A percentile compares a stretch with the other conserved stretches of the same genome.
These are phyloP conservation scores for Ricordea florida DNA, from an alignment of 92 coral and sea anemone species.

Conservation along the genomic window DNA sequence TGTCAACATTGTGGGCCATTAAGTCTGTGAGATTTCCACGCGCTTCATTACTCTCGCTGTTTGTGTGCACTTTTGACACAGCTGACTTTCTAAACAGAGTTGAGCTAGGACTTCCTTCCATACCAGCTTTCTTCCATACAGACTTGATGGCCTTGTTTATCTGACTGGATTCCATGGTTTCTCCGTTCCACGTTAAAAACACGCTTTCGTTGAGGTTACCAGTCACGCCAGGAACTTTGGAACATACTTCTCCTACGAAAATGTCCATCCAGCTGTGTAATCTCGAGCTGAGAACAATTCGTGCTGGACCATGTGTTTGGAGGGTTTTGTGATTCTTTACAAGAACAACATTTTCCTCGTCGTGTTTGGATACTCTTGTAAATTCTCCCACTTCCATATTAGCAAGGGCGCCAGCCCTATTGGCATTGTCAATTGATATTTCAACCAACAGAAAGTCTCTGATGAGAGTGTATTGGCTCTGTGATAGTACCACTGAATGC, in stretches of 20 bases:
- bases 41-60: slow-evolving; percentile 16
- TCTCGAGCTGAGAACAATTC: slow-evolving; percentile 33
- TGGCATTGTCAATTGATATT: slow-evolving; percentile 60
- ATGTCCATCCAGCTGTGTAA: slow-evolving; percentile 41
- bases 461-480: slow-evolving; percentile 51
- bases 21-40: slow-evolving; percentile 31
- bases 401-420: slow-evolving; percentile 63
- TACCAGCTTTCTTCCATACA: slow-evolving; percentile 8
- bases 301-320: slow-evolving; percentile 64
- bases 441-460: slow-evolving; percentile 63
- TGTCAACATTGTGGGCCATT: slow-evolving; percentile 39
- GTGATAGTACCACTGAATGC: slow-evolving; percentile 22
- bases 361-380: slow-evolving; percentile 16
- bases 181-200: slow-evolving; percentile 55
- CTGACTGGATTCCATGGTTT: slow-evolving; percentile 42
- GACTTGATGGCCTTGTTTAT: slow-evolving; percentile 50
- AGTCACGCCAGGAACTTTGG: slow-evolving; percentile 12
- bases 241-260: slow-evolving; percentile 19
- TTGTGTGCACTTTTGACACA: background rate
- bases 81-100: slow-evolving; percentile 49
- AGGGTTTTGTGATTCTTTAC: slow-evolving; percentile 64
- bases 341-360: slow-evolving; percentile 21
- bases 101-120: slow-evolving; percentile 5
- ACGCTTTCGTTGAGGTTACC: background rate
- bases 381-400: slow-evolving; percentile 55